Conservation (phyloP, 2,113 vertebrate species). For the Lophura nycthemera region DNA sequence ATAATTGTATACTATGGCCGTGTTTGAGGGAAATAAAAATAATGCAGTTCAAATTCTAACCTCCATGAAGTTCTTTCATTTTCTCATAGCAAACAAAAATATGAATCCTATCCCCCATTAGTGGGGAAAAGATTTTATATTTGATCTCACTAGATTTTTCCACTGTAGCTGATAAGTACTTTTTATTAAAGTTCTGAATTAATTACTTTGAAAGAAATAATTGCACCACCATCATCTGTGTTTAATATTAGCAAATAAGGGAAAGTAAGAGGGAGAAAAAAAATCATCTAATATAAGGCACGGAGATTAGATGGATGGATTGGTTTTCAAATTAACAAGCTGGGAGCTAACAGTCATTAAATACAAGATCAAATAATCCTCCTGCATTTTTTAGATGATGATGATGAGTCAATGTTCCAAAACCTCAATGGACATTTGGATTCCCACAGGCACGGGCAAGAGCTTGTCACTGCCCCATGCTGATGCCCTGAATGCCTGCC, state of each 20-base stretch:
- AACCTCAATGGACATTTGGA: background rate
- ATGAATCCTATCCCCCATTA: background rate
- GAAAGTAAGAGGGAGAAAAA: background rate
- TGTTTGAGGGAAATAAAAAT: background rate
- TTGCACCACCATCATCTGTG: background rate
- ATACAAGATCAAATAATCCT: background rate
- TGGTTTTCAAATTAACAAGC: slow-evolving; percentile 3
- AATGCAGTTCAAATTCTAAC: background rate
- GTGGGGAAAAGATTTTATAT: background rate
- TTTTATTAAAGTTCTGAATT: background rate
- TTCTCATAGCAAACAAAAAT: background rate
- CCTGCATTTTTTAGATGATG: background rate
- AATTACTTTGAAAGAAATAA: background rate
- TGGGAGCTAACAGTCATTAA: background rate
- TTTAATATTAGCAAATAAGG: background rate
- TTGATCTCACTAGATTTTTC: background rate
- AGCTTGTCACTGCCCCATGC: rapidly evolving
- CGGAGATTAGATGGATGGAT: background rate
- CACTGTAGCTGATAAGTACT: background rate
- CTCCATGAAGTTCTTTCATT: background rate
- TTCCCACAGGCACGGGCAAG: background rate
- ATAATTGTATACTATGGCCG: rapidly evolving
- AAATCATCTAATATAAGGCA: background rate
- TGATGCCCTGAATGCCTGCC: background rate
- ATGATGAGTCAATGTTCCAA: background rate